Evolutionary conservation across 2,797 vertebrate genomes (phyloP).

Genomic region (Ciconia nigra): DNA sequence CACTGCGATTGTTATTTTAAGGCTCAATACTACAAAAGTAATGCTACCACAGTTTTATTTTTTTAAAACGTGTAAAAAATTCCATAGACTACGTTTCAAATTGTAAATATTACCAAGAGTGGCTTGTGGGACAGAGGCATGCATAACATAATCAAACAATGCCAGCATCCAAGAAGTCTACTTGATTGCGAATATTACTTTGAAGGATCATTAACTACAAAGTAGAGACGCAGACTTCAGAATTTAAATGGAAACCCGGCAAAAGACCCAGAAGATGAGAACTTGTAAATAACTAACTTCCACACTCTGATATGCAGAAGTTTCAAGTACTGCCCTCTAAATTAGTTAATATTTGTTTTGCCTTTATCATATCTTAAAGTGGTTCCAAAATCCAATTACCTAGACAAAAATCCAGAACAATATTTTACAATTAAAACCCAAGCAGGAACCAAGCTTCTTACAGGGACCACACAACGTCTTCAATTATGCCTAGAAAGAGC

Average conservation of each 20-base stretch:
- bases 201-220: conserved; percentile 7
- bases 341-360: conserved; percentile 7
- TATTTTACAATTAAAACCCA: conserved; percentile 54
- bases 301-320: neutral
- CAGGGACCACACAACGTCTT: conserved; percentile 56
- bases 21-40: conserved; percentile 31
- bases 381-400: conserved; percentile 52
- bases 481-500: conserved; percentile 59
- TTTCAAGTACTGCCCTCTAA: neutral
- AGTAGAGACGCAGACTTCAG: neutral
- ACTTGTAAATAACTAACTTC: neutral
- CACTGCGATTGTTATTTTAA: conserved; percentile 37
- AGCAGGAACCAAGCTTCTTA: conserved; percentile 29
- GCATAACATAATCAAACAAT: conserved; percentile 14
- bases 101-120: neutral
- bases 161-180: neutral
- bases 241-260: neutral
- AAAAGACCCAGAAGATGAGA: neutral
- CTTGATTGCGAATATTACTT: neutral
- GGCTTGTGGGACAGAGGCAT: conserved; percentile 8
- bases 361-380: conserved; percentile 23
- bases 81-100: conserved; percentile 27
- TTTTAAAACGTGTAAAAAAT: neutral
- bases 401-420: conserved; percentile 44
- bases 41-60: neutral